Conservation (phyloP, 1,140 invertebrate species). For the Sycobia sp. region DNA sequence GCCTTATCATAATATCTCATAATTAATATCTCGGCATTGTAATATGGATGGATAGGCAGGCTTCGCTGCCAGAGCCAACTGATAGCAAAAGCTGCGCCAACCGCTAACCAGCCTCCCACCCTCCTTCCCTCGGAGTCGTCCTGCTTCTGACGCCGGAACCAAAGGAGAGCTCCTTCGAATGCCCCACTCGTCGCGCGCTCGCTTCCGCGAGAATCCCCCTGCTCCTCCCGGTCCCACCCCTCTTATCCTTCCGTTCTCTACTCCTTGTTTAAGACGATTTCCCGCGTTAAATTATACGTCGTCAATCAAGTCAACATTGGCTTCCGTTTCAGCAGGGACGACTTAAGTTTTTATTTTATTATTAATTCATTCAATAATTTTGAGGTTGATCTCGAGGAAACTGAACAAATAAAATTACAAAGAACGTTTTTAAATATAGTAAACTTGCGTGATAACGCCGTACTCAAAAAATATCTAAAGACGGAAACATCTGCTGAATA, state of each 20-base stretch:
- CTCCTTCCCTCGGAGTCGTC: conserved; percentile 38
- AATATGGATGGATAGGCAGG: conserved; percentile 61
- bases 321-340: too few relatives aligned
- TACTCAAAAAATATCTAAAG: too few relatives aligned
- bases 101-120: conserved; percentile 38
- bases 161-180: conserved; percentile 46
- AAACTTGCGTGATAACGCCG: too few relatives aligned
- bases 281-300: conserved; percentile 11
- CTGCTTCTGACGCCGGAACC: conserved; percentile 46
- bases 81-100: conserved; percentile 57
- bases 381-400: too few relatives aligned
- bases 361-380: too few relatives aligned
- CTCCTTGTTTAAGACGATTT: conserved; percentile 41
- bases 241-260: neutral
- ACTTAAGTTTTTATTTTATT: too few relatives aligned
- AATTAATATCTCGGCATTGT: conserved; percentile 64
- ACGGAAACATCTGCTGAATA: too few relatives aligned
- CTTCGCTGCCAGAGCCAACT: conserved; percentile 58
- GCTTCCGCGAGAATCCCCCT: conserved; percentile 39
- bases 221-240: conserved; percentile 15
- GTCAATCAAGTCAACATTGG: too few relatives aligned
- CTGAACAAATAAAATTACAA: too few relatives aligned
- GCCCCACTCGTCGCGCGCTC: conserved; percentile 29
- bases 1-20: conserved; percentile 64
- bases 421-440: too few relatives aligned